Conservation (phyloP, 1,140 invertebrate species). For the Aphaenogaster ashmeadi region DNA sequence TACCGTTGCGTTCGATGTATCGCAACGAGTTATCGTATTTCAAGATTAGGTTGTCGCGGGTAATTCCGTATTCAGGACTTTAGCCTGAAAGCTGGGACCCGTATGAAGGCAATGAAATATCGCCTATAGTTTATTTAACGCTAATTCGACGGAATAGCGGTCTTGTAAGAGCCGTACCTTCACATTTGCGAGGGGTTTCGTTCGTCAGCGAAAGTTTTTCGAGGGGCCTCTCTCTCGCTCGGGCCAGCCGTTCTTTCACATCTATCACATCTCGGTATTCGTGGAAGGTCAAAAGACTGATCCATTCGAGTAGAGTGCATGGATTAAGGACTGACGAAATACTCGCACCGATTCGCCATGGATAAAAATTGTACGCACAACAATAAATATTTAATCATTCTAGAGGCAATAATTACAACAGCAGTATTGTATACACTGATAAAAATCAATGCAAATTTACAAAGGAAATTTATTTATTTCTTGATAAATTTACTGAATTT, state of each 20-base stretch:
- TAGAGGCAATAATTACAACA: too few species aligned
- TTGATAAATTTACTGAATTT: too few species aligned
- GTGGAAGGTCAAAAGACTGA: conserved; percentile 66
- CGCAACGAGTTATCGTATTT: conserved; percentile 69
- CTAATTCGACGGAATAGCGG: conserved; percentile 4
- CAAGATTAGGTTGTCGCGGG: conserved; percentile 72
- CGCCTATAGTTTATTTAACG: conserved; percentile 42
- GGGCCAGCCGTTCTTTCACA: conserved; percentile 65
- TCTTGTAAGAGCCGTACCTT: conserved; percentile 25
- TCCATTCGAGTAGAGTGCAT: conserved; percentile 61
- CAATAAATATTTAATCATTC: neutral
- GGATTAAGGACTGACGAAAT: conserved; percentile 66
- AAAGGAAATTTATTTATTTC: too few species aligned
- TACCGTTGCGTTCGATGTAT: conserved; percentile 60
- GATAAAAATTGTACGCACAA: conserved; percentile 30
- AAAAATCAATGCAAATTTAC: too few species aligned
- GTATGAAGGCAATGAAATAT: conserved; percentile 53
- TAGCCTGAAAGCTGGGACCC: conserved; percentile 16
- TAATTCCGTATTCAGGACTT: conserved; percentile 66
- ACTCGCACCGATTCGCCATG: conserved; percentile 45
- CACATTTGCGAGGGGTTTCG: conserved; percentile 18
- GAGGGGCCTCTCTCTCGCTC: conserved; percentile 47
- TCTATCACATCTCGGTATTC: conserved; percentile 72
- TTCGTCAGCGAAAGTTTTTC: conserved; percentile 62
- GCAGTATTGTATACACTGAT: too few species aligned